Evolutionary conservation across 2,888 invertebrate species (phyloP).

Genomic region (Salticus scenicus): DNA sequence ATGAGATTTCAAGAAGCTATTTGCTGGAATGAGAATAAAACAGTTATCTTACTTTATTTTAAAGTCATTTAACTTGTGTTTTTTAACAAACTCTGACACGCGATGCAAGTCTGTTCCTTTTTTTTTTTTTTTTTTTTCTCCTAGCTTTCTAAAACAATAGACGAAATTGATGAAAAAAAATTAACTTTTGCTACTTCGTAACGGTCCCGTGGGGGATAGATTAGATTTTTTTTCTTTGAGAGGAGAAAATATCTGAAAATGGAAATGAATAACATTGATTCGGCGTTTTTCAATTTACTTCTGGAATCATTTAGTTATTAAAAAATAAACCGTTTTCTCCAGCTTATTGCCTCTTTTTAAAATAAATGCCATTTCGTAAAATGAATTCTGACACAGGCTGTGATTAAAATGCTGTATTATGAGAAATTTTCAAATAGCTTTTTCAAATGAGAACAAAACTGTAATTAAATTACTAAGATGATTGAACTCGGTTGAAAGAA

Average conservation of each 20-base stretch:
- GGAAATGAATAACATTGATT: slow-evolving; percentile 67
- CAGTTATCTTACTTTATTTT: slow-evolving; percentile 70
- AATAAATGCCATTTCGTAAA: slow-evolving; percentile 55
- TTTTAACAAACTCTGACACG: slow-evolving; percentile 19
- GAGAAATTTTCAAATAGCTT: slow-evolving; percentile 53
- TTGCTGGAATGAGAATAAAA: slow-evolving; percentile 50
- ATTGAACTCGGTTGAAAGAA: slow-evolving; percentile 34
- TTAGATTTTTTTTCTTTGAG: slow-evolving; percentile 33
- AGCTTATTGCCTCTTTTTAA: slow-evolving; percentile 52
- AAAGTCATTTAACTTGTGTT: slow-evolving; percentile 62
- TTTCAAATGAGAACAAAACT: slow-evolving; percentile 53
- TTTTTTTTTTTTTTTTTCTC: too few species aligned
- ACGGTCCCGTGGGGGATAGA: slow-evolving; percentile 60
- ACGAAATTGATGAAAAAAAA: slow-evolving; percentile 67
- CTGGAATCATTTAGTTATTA: slow-evolving; percentile 52
- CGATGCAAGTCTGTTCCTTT: slow-evolving; percentile 39
- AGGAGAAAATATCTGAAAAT: neutral
- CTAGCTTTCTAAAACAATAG: slow-evolving; percentile 31
- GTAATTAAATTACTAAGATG: slow-evolving; percentile 60
- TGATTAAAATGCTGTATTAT: slow-evolving; percentile 60
- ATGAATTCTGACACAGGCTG: slow-evolving; percentile 40
- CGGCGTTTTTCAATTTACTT: slow-evolving; percentile 66
- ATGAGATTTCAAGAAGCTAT: slow-evolving; percentile 61
- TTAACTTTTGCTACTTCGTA: slow-evolving; percentile 64
- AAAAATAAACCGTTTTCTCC: slow-evolving; percentile 57